A percentile compares a stretch with the other conserved stretches of the same genome.
Evolutionary conservation across 2,113 vertebrate genomes (phyloP).

Genomic region (Tragelaphus scriptus): DNA sequence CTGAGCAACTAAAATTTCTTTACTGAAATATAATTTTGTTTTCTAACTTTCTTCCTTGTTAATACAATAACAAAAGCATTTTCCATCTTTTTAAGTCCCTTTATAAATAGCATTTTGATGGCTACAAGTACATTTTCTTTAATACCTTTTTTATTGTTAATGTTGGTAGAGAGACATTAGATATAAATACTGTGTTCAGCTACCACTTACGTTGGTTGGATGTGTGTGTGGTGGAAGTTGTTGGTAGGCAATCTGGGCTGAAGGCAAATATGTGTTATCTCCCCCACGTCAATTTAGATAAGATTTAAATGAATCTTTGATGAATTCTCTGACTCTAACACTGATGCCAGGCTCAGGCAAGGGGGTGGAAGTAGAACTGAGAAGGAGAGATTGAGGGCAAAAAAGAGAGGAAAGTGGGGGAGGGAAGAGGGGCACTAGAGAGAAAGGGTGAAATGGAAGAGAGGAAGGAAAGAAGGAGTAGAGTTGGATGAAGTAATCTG

Average conservation of each 20-base stretch:
- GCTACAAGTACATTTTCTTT: not conserved
- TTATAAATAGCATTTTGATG: not conserved
- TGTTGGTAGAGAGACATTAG: not conserved
- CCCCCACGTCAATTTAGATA: not conserved
- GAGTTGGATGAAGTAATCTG: not conserved
- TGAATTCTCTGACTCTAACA: not conserved
- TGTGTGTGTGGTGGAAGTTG: not conserved
- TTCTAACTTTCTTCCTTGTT: conserved; percentile 2
- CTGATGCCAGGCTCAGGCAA: not conserved
- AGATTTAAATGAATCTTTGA: not conserved
- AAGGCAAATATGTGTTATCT: not conserved
- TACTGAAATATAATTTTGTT: conserved; percentile 7
- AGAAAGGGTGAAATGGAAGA: not conserved
- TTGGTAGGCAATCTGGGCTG: not conserved
- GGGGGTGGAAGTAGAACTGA: not conserved
- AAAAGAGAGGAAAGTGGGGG: not conserved
- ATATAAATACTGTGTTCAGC: not conserved
- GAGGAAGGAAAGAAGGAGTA: not conserved
- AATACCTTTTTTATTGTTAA: not conserved
- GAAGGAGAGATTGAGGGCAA: not conserved
- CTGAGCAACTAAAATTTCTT: not conserved
- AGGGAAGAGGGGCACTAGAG: not conserved
- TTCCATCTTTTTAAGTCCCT: not conserved
- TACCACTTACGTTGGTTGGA: not conserved
- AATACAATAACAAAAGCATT: not conserved